Percentiles rank a stretch among this genome's conserved stretches.
Evolutionary conservation across 2,797 vertebrate species (phyloP).

Genomic region (Sebastolobus alascanus): DNA sequence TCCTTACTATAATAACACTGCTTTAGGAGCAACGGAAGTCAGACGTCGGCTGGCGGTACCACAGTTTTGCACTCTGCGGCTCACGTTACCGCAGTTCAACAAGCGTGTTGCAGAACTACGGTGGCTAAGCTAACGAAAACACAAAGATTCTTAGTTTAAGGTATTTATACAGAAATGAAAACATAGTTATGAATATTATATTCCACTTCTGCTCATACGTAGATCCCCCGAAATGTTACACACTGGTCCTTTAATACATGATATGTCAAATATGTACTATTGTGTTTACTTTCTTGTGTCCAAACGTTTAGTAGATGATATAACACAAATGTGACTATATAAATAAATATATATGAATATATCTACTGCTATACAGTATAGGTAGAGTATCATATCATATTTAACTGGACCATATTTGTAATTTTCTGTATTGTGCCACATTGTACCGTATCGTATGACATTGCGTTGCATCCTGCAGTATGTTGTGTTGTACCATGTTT

Average conservation of each 20-base stretch:
- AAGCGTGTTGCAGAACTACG: no score
- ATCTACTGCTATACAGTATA: not conserved
- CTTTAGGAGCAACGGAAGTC: no score
- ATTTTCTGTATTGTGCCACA: not conserved
- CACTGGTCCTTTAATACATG: not conserved
- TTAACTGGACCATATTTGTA: not conserved
- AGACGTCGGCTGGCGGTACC: no score
- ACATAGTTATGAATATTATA: no score
- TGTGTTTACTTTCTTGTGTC: not conserved
- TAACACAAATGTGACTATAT: not conserved
- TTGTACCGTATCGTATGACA: not conserved
- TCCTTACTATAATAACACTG: no score
- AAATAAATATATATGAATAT: not conserved
- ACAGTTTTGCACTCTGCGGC: no score
- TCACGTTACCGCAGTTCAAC: fast-evolving
- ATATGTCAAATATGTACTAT: not conserved
- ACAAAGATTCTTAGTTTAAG: no score
- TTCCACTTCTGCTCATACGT: no score
- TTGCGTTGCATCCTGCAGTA: not conserved
- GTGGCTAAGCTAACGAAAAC: no score
- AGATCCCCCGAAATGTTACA: no score
- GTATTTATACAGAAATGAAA: no score
- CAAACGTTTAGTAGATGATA: not conserved
- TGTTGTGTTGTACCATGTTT: not conserved
- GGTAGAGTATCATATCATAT: not conserved